Evolutionary conservation across 2,113 vertebrate species (phyloP), one percentile per base, ranked within the genome.

Genomic region (Saguinus midas): DNA sequence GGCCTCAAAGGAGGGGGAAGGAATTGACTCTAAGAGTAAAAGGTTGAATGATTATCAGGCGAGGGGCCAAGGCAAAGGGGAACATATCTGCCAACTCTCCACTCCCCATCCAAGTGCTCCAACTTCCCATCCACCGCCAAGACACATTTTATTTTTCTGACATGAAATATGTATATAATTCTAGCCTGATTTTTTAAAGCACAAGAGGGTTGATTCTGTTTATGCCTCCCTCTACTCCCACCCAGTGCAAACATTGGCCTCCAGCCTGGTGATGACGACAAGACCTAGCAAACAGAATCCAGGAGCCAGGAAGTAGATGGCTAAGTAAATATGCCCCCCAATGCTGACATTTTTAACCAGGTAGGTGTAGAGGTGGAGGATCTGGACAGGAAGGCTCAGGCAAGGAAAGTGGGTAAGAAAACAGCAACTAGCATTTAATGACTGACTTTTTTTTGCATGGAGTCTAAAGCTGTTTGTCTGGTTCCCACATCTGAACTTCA

Each of bases 171-270:
- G 96, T 97, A 95, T 97, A 97, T 97, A 97, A 97, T 97, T 96
- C 96, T 94, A 97, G 96, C 85, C 73, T 96, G 85, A 88, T 90
- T 97, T 98, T 96, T 96, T 95, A 91, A 97, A 97, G 88, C 97
- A 98, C 95, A 97, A 97, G 98, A 97, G 94, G 90, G 92, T 96
- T 97, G 96, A 97, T 97, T 97, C 97, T 98, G 97, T 98, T 98
- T 97, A 96, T 96, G 93, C 95, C 93, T 98, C 91, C 93, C 68
- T 91, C 85, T 94, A 96, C 95, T 96, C 97, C 95, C 97, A 97
- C 97, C 95, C 97, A 97, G 95, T 91, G 95, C 96, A 97, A 97
- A 97, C 94, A 96, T 93, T 98, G 98, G 98, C 93, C 70, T 82
- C 48, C 43, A 97, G 97, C 98, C 98, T 96, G 89, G 61, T 52